Percentiles rank a stretch among this genome's conserved stretches.
These are phyloP conservation scores for Cantharis lateralis DNA, from an alignment of 2,888 invertebrate species.

Conservation along the genomic window DNA sequence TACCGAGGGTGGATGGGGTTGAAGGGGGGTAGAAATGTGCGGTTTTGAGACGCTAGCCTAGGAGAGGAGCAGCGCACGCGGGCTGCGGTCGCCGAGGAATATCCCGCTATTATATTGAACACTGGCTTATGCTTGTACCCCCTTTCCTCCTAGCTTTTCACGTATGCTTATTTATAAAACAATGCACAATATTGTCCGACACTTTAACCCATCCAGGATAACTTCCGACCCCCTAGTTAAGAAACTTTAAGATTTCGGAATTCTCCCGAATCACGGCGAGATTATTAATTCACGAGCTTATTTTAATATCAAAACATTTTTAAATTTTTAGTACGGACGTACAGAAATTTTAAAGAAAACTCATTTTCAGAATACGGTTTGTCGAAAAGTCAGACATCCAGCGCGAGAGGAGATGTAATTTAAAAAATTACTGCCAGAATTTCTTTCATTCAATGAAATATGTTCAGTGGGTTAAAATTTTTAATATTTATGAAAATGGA, in stretches of 20 bases:
- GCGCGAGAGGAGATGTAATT: background rate
- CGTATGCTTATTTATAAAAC: constrained; percentile 32
- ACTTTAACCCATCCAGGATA: constrained; percentile 5
- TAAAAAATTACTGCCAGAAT: background rate
- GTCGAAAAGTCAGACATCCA: background rate
- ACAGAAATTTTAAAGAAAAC: background rate
- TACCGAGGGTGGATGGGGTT: constrained; percentile 38
- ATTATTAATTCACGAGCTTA: background rate
- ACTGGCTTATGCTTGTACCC: constrained; percentile 49
- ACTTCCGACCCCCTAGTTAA: background rate
- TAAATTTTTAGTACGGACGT: background rate
- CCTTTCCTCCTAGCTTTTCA: constrained; percentile 30
- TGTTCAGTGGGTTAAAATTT: background rate
- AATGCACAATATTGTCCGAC: constrained; percentile 27
- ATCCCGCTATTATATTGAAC: constrained; percentile 57
- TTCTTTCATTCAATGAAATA: background rate
- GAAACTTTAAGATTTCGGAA: background rate
- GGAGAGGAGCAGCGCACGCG: constrained; percentile 53
- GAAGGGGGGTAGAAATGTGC: constrained; percentile 54
- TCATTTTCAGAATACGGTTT: background rate
- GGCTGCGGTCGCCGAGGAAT: constrained; percentile 57
- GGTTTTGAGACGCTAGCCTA: constrained; percentile 57
- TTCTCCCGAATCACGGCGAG: background rate
- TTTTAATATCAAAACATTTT: background rate
- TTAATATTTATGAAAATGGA: background rate